Conservation (phyloP, 64 coral and sea anemone species). For the Exaiptasia diaphana region DNA sequence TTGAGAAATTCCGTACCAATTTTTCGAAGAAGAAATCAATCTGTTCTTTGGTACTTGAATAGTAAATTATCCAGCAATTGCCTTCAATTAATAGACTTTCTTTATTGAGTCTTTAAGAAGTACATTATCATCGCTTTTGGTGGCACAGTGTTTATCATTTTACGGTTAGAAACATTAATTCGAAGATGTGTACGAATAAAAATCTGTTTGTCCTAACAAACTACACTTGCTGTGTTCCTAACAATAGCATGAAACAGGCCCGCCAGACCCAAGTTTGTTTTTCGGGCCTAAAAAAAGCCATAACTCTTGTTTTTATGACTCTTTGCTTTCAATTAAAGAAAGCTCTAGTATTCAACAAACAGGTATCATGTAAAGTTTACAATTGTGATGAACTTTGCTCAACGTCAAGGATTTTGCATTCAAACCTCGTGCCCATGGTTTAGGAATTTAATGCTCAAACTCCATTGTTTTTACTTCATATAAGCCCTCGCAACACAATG, state of each 20-base stretch:
- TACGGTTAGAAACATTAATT: neutral
- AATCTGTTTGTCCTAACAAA: neutral
- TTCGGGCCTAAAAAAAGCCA: neutral
- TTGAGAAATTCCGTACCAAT: neutral
- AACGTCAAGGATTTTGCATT: neutral
- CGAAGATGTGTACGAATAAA: neutral
- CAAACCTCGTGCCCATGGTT: neutral
- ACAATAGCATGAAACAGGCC: neutral
- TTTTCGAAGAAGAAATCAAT: neutral
- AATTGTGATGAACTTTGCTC: neutral
- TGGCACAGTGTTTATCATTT: neutral
- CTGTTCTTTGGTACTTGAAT: neutral
- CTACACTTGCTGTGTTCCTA: neutral
- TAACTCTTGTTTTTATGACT: neutral
- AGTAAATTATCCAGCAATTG: too few relatives aligned
- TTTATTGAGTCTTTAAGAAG: neutral
- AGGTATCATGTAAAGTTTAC: neutral
- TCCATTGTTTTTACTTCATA: neutral
- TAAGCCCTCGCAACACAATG: neutral
- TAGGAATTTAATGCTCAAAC: neutral
- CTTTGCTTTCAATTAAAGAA: constrained; percentile 3
- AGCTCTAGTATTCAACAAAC: neutral
- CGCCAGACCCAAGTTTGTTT: neutral
- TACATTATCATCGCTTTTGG: neutral
- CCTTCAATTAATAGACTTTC: neutral